Evolutionary conservation across 64 coral and sea anemone genomes (phyloP), one percentile per base, ranked within the genome.

Genomic region (Orbicella faveolata): DNA sequence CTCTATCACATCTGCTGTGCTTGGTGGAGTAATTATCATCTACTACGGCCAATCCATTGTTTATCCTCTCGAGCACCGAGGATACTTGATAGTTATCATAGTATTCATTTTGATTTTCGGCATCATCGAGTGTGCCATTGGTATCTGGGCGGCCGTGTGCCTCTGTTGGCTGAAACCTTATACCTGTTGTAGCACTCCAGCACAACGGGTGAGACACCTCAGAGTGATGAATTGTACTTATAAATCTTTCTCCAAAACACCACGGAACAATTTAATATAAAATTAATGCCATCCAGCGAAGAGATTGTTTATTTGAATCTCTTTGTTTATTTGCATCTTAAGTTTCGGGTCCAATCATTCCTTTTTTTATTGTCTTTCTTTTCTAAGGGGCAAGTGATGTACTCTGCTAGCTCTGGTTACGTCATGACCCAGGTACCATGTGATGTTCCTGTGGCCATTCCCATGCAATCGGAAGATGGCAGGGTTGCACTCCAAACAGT

Each of bases 391-490:
- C 75, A 76, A 8, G 36, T 39, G 0, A 51, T 44, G 13, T 44
- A 36, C 10, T 12, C 72, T 34, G 72, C 30, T 7, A 76, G 48
- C 75, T 3, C 35, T 37, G 10, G 75, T 1, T 20, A 48, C 16
- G 34, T 9, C 35, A 44, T 76, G 36, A 21, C 18, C 36, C 75
- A 76, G 36, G 0, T 44, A 3, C 2, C 75, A 48, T 36, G 18
- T 19, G 75, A 36, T n/a, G 69, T 73, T 48, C 75, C 35, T 44
- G 75, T 76, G 75, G 75, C 36, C 36, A 15, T 76, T 76, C 75
- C 36, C 44, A 39, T 51, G 34, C 34, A 76, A 76, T 5, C 37
- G 36, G 35, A 1, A 6, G 73, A 1, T 37, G 35, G 73, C 34
- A 20, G 19, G 64, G 64, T 67, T 20, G 64, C 64, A 1, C 17